Evolutionary conservation across 2,888 invertebrate genomes (phyloP).

Genomic region (Lamellibrachia satsuma): DNA sequence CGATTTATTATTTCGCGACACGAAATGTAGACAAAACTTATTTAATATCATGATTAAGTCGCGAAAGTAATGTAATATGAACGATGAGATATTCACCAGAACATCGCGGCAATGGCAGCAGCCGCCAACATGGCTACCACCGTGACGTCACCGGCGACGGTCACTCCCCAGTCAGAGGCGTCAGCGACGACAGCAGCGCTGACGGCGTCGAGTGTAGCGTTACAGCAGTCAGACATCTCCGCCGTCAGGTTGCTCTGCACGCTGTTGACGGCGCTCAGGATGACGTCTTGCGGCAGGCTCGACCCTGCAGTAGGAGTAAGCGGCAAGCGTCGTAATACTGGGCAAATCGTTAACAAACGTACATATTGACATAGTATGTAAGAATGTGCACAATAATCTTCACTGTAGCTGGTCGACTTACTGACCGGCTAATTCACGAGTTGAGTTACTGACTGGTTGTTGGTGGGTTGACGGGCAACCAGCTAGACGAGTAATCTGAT

Average conservation of each 20-base stretch:
- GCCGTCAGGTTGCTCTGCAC: not conserved
- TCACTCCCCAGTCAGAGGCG: not conserved
- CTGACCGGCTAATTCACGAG: too few relatives aligned
- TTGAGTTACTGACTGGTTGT: too few relatives aligned
- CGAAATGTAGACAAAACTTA: not conserved
- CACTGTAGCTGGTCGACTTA: too few relatives aligned
- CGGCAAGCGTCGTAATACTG: not conserved
- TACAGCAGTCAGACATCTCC: constrained; percentile 4
- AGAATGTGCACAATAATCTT: too few relatives aligned
- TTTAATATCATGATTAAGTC: not conserved
- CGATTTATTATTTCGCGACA: too few relatives aligned
- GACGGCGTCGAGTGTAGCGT: not conserved
- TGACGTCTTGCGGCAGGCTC: not conserved
- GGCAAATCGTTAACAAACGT: too few relatives aligned
- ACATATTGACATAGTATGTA: too few relatives aligned
- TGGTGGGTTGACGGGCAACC: too few relatives aligned
- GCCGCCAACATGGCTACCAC: not conserved
- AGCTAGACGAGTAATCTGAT: too few relatives aligned
- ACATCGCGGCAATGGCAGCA: not conserved
- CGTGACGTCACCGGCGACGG: constrained; percentile 1
- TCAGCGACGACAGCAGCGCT: not conserved
- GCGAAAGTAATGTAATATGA: not conserved
- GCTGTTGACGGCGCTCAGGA: not conserved
- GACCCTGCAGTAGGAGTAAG: not conserved
- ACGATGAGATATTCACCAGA: not conserved